Evolutionary conservation across 2,797 vertebrate genomes (phyloP).

Genomic region (Dryobates pubescens): DNA sequence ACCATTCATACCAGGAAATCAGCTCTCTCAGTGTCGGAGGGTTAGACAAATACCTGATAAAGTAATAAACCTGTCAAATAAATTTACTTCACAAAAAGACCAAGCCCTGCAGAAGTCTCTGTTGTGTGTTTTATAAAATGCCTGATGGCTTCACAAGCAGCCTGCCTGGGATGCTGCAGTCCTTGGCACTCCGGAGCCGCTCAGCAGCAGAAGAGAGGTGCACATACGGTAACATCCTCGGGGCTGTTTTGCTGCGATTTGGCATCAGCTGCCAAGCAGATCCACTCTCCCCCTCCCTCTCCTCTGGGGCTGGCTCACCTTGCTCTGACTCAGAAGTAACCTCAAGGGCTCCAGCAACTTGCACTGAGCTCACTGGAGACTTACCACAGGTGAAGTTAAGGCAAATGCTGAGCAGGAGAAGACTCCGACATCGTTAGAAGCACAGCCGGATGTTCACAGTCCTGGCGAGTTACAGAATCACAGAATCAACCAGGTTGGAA

Average conservation of each 20-base stretch:
- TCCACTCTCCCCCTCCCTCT: background rate
- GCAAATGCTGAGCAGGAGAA: background rate
- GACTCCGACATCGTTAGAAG: accelerated
- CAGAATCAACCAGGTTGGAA: too few species aligned
- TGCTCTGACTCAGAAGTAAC: background rate
- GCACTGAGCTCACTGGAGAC: background rate
- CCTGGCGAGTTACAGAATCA: background rate
- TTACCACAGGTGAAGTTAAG: background rate
- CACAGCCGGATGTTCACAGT: background rate
- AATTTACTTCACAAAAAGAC: slow-evolving; percentile 46
- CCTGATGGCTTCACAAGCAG: background rate
- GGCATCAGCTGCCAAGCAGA: background rate
- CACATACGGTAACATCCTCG: background rate
- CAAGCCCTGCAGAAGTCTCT: background rate
- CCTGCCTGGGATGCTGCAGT: background rate
- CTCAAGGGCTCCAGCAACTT: background rate
- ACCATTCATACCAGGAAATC: slow-evolving; percentile 53
- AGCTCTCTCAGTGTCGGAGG: background rate
- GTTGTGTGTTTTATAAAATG: background rate
- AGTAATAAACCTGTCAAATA: slow-evolving; percentile 60
- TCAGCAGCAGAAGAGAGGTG: background rate
- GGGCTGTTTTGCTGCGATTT: background rate
- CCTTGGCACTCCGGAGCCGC: background rate
- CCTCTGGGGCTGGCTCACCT: background rate
- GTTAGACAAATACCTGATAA: slow-evolving; percentile 73